Evolutionary conservation across 2,113 vertebrate species (phyloP), one percentile per base, ranked within the genome.

Genomic region (Morone chrysops): DNA sequence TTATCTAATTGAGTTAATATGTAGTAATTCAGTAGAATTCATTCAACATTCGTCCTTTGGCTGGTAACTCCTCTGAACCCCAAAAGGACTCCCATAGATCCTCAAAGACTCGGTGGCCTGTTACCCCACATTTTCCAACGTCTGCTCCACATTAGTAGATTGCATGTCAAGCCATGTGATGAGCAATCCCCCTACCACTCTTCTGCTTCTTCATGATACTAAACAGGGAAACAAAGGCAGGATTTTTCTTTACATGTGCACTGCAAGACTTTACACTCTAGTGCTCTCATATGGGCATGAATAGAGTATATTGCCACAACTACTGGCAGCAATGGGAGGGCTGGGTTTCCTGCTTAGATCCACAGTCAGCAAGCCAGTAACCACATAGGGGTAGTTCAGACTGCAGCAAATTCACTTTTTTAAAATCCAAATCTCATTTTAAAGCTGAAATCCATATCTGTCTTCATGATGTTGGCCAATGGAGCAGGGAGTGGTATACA

Each of bases 271-370:
- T 84, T 57, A 81, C 51, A 41, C 57, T 53, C 20, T 7, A 54
- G 40, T 62, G 47, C 70, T 81, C 79, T 70, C 54, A 57, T 7
- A 50, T 0, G 36, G 41, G 16, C 4, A 48, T 70, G 43, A 76
- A 65, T 43, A 65, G 25, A 50, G 10, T 22, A 8, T 12, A 59
- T 62, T 75, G 75, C 75, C 56, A 45, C 54, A 0, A 38, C 17
- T 53, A 51, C 43, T 4, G 2, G 78, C 59, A 69, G 25, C 66
- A 45, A 31, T 61, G 38, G 16, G 48, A 54, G n/a, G 31, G 31
- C 75, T 18, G 31, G 18, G 20, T 48, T 62, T 71, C 48, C 48
- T 54, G 4, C 60, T 80, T n/a, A 50, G n/a, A 59, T 47, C 70
- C 51, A 36, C 41, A n/a, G 36, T 20, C 47, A 69, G 7, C 51